phyloP scores from a whole-genome alignment of 2,113 vertebrate genomes.

The Pseudorectes ferrugineus region DNA sequence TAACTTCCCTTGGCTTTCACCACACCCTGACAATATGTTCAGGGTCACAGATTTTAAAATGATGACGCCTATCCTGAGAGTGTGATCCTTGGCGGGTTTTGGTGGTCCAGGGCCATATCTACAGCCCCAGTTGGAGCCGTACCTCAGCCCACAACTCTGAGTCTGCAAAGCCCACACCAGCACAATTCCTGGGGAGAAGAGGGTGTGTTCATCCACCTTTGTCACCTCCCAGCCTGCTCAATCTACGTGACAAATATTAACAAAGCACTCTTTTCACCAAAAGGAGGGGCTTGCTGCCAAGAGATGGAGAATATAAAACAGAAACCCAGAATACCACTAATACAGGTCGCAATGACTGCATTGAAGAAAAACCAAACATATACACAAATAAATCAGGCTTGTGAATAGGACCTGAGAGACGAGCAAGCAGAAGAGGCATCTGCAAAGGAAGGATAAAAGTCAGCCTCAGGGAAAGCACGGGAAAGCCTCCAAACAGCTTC shows the following conservation, averaged over 20 bases:
- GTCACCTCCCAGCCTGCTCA: background rate
- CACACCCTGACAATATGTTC: background rate
- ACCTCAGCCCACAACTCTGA: background rate
- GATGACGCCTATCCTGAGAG: fast-evolving
- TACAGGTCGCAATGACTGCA: background rate
- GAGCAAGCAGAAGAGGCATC: background rate
- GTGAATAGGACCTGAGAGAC: background rate
- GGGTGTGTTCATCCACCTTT: background rate
- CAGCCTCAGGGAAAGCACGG: background rate
- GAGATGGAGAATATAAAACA: background rate
- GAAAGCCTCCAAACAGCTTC: background rate
- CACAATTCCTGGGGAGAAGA: background rate
- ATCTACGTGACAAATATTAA: background rate
- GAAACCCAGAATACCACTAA: background rate
- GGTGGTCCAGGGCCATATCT: background rate
- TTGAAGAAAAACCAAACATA: too few relatives aligned
- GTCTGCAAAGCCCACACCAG: background rate
- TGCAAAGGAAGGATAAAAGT: background rate
- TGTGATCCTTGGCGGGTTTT: background rate
- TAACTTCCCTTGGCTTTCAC: background rate
- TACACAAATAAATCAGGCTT: background rate
- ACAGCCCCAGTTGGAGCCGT: background rate
- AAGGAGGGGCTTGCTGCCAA: background rate
- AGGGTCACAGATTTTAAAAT: background rate
- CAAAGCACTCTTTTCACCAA: background rate